A percentile compares a stretch with the other conserved stretches of the same genome.
Evolutionary conservation across 2,797 vertebrate genomes (phyloP).

Genomic region (Pseudocheirus occidentalis): DNA sequence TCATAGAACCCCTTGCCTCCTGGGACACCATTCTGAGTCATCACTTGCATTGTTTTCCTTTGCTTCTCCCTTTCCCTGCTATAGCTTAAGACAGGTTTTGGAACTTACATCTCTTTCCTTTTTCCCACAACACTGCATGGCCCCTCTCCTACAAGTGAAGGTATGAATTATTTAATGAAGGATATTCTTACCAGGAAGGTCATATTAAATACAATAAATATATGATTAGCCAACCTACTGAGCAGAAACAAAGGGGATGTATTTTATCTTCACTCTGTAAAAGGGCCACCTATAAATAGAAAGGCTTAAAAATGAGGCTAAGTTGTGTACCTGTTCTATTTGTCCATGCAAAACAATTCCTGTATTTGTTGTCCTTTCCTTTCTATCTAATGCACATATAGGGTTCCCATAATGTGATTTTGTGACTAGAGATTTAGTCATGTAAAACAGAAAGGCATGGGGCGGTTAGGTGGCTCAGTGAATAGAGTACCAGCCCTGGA

Average conservation of each 20-base stretch:
- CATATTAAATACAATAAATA: background rate
- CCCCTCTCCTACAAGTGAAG: background rate
- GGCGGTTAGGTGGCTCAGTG: too few relatives aligned
- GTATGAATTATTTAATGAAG: background rate
- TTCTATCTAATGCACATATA: background rate
- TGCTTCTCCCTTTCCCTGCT: background rate
- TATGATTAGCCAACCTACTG: conserved; percentile 16
- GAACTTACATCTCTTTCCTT: background rate
- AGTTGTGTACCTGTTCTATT: background rate
- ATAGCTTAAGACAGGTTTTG: conserved; percentile 7
- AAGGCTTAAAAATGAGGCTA: background rate
- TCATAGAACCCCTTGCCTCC: conserved; percentile 7
- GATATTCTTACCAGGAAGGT: background rate
- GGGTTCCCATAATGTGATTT: background rate
- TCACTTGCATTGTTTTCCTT: background rate
- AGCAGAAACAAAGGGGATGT: conserved; percentile 7
- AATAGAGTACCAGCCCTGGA: too few relatives aligned
- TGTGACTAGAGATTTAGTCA: background rate
- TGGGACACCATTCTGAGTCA: conserved; percentile 10
- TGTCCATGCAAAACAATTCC: background rate
- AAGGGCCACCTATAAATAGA: background rate
- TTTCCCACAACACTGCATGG: background rate
- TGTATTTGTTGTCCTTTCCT: background rate
- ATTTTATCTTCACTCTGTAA: conserved; percentile 27
- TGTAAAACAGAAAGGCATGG: background rate